Evolutionary conservation across 2,113 vertebrate genomes (phyloP).

Genomic region (Otus sunia): DNA sequence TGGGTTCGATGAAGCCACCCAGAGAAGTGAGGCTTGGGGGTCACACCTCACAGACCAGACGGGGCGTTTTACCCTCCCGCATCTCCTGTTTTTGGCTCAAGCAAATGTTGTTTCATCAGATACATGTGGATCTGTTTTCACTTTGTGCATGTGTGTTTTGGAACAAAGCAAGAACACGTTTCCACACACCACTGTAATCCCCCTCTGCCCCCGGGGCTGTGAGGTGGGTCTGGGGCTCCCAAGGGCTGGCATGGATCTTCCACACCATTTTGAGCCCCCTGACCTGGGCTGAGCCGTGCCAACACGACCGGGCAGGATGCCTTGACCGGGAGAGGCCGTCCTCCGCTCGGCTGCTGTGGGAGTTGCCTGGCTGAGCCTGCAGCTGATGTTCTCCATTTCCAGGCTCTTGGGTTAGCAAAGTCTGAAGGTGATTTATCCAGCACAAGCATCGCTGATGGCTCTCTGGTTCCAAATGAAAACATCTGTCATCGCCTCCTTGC

Average conservation of each 20-base stretch:
- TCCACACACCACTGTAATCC: too few relatives aligned
- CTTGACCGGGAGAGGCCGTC: neutral
- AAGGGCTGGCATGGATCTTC: fast-evolving
- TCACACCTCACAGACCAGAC: neutral
- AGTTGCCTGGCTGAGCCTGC: neutral
- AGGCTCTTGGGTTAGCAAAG: neutral
- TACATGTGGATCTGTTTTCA: neutral
- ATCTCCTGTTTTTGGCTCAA: neutral
- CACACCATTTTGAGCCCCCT: neutral
- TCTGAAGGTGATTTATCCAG: conserved; percentile 21
- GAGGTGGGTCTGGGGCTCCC: neutral
- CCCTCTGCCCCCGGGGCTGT: neutral
- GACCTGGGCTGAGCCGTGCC: fast-evolving
- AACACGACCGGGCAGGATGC: neutral
- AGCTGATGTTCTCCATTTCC: neutral
- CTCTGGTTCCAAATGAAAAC: neutral
- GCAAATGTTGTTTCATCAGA: neutral
- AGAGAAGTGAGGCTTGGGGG: neutral
- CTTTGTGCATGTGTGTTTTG: neutral
- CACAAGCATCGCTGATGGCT: neutral
- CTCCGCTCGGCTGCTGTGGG: neutral
- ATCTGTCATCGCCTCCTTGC: neutral
- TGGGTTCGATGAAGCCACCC: neutral
- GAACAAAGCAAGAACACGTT: neutral
- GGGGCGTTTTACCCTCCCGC: neutral